Base-by-base conservation (phyloP, 1,140 invertebrate species). In the Solenopsis fugax region DNA sequence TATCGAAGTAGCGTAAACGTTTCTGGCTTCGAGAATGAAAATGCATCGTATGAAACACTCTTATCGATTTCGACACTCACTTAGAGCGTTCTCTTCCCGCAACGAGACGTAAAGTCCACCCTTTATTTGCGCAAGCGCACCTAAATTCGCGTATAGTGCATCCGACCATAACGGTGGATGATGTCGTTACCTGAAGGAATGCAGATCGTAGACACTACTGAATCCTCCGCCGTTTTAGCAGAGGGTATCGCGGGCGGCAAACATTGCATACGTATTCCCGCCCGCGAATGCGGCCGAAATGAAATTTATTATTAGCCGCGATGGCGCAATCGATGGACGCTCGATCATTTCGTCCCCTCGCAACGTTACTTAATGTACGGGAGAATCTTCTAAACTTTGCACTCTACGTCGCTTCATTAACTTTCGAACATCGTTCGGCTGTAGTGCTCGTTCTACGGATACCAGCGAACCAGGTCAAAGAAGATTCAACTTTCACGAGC, bases 131-230 rank as follows among this genome's bases (percentile, higher is more conserved):
- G 41, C 80, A 73, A 60, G 69, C 80, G 69, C 69, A 75, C n/a
- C 69, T 84, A 84, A 84, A 84, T 84, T 84, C 80, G n/a, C 29
- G 54, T 48, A 84, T 62, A 75, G 80, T 75, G 80, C 80, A 84
- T 73, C 37, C 45, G 54, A 18, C 80, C 69, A 62, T 84, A 73
- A 84, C 54, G 67, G 54, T 9, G 37, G 80, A 73, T 48, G 80
- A 73, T 73, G 54, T 60, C 69, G 80, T 82, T 73, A 82, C 69
- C 58, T 21, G 67, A 60, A 60, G 80, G 29, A 84, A 73, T 48
- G 80, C 21, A 2, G 52, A 13, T 82, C 54, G 65, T 48, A 58
- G 24, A 37, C n/a, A 41, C n/a, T 48, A 34, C 24, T 60, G 0
- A 34, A 82, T 52, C 18, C n/a, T 9, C 24, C n/a, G n/a, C 56